A percentile compares a stretch with the other conserved stretches of the same genome.
Evolutionary conservation across 2,888 invertebrate species (phyloP).

Genomic region (Blomia tropicalis): DNA sequence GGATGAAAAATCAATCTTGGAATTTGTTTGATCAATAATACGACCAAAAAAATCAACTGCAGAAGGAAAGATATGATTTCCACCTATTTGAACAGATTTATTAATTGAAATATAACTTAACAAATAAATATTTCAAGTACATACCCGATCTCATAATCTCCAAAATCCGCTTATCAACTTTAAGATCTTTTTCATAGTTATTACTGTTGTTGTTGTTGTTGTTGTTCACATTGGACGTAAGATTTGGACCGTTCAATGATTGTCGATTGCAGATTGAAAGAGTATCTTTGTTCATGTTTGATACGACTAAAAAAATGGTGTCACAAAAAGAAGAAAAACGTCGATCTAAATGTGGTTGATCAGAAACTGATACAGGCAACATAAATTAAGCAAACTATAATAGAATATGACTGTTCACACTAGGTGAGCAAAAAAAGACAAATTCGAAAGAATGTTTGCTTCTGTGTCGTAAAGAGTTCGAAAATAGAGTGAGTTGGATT

Average conservation of each 20-base stretch:
- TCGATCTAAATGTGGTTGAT: not conserved
- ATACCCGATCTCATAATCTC: conserved; percentile 1
- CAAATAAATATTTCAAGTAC: not conserved
- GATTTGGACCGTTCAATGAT: not conserved
- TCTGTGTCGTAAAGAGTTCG: not conserved
- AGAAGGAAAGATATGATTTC: not conserved
- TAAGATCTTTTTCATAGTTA: conserved; percentile 7
- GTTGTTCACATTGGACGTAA: not conserved
- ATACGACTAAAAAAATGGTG: not conserved
- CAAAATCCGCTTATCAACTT: conserved; percentile 6
- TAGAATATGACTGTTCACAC: too few relatives aligned
- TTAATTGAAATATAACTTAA: not conserved
- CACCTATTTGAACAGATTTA: not conserved
- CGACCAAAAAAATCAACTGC: not conserved
- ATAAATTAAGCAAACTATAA: not conserved
- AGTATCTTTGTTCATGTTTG: not conserved
- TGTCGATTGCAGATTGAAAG: not conserved
- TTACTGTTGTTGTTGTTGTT: not conserved
- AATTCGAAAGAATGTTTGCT: not conserved
- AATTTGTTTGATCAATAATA: not conserved
- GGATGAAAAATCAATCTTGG: not conserved
- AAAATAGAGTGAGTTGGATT: not conserved
- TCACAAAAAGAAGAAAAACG: too few relatives aligned
- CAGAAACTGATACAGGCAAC: too few relatives aligned
- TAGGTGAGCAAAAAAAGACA: not conserved